Base-by-base conservation (phyloP, 2,113 vertebrate genomes). In the Emydocephalus ijimae region DNA sequence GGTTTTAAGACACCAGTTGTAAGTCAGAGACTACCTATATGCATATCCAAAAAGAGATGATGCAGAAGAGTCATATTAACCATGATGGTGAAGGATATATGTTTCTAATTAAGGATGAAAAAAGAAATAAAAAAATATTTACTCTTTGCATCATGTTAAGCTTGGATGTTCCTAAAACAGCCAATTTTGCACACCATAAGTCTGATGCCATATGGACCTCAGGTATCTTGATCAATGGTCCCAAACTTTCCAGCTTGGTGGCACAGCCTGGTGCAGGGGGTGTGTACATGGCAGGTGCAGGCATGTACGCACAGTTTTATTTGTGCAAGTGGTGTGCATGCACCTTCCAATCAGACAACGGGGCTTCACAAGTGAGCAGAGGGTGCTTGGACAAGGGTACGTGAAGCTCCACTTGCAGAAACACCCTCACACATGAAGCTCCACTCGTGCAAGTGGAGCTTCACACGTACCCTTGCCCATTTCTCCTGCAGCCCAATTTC, bases 381-480 rank as follows among this genome's bases (percentile, higher is more conserved):
- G 26, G 11, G 26, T 29, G 26, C 26, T n/a, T 64, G 61, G 50
- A 10, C 50, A 52, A 52, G 50, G 50, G 11, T 29, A 11, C 0
- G 0, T 14, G 11, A n/a, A 64, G 26, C 26, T 64, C 61, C 61
- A 64, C 26, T 64, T 0, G 12, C 29, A 1, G 26, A 64, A 64
- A 14, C 0, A 4, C 61, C 61, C 11, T 64, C 1, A 1, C 4
- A 4, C 1, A 0, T 14, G 11, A n/a, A 64, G 11, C 26, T 64
- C 29, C 11, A 4, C 26, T 64, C 4, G 0, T 64, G 61, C 61
- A n/a, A n/a, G 4, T 69, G 61, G 61, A 69, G 61, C 29, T 69
- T 69, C 61, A 69, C 3, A 11, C 29, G 0, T 14, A 14, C 11
- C 4, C 61, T n/a, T 69, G 11, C 29, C 29, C 29, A 69, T n/a